These are phyloP conservation scores for Papilio polytes DNA, from an alignment of 1,140 invertebrate genomes.

Conservation along the genomic window DNA sequence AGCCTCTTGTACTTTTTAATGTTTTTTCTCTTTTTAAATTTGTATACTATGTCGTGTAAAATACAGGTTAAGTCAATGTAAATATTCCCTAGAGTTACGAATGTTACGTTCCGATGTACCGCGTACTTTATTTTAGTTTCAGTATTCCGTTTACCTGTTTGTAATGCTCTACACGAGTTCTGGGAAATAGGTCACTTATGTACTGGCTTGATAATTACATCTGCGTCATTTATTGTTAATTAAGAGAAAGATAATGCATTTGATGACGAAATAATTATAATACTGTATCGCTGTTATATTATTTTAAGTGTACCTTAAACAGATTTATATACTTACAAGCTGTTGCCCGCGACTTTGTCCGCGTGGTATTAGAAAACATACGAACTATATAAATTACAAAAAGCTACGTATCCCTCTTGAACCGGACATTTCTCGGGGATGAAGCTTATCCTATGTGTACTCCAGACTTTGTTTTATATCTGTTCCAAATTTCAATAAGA, in stretches of 20 bases:
- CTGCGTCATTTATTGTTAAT: not conserved
- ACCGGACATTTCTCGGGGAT: too few species aligned
- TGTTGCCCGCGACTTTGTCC: too few species aligned
- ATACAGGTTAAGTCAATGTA: not conserved
- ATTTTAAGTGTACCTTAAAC: too few species aligned
- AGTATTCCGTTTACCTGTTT: not conserved
- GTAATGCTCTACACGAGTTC: not conserved
- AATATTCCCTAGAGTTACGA: conserved; percentile 7
- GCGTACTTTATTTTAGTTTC: not conserved
- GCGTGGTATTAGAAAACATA: too few species aligned
- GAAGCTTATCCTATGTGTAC: too few species aligned
- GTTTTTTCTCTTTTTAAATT: not conserved
- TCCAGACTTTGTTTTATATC: too few species aligned
- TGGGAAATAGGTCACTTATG: not conserved
- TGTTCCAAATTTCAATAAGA: too few species aligned
- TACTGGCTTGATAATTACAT: not conserved
- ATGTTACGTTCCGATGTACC: not conserved
- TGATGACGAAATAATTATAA: not conserved
- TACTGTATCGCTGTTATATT: too few species aligned
- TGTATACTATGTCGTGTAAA: not conserved
- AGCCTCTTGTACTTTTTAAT: too few species aligned
- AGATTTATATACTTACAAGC: too few species aligned
- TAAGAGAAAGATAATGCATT: not conserved
- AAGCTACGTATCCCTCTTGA: too few species aligned
- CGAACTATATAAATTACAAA: too few species aligned